Percentiles rank a stretch among this genome's conserved stretches.
Conservation (phyloP, 2,797 vertebrate species). For the Zonotrichia albicollis region DNA sequence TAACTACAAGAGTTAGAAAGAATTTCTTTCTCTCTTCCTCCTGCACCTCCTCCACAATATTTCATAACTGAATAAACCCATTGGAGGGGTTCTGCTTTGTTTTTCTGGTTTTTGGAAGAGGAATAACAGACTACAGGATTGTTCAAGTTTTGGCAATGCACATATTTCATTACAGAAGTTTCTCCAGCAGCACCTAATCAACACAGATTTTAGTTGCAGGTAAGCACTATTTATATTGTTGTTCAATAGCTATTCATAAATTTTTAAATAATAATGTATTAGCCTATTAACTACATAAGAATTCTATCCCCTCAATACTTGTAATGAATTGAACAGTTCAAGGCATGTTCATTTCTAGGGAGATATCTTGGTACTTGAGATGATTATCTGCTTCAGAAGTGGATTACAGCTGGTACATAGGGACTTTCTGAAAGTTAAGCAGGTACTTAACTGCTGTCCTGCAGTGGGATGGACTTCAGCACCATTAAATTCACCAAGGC, state of each 20-base stretch:
- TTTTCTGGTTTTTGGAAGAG: background rate
- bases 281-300: background rate
- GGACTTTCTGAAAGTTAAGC: conserved; percentile 54
- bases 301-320: background rate
- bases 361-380: background rate
- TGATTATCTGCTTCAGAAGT: background rate
- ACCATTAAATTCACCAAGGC: conserved; percentile 23
- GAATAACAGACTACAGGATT: background rate
- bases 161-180: background rate
- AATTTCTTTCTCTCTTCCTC: background rate
- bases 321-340: background rate
- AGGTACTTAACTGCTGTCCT: conserved; percentile 38
- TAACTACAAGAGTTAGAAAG: background rate
- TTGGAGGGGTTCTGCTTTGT: background rate
- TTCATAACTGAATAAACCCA: background rate
- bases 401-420: conserved; percentile 3
- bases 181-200: background rate
- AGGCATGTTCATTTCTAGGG: background rate
- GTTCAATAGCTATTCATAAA: background rate
- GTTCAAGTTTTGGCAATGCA: background rate
- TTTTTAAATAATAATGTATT: background rate
- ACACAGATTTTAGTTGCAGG: background rate
- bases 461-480: conserved; percentile 30
- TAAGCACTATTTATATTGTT: background rate
- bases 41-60: background rate